A percentile compares a stretch with the other conserved stretches of the same genome.
Conservation (phyloP, 1,140 invertebrate genomes). For the Tenebrio molitor region DNA sequence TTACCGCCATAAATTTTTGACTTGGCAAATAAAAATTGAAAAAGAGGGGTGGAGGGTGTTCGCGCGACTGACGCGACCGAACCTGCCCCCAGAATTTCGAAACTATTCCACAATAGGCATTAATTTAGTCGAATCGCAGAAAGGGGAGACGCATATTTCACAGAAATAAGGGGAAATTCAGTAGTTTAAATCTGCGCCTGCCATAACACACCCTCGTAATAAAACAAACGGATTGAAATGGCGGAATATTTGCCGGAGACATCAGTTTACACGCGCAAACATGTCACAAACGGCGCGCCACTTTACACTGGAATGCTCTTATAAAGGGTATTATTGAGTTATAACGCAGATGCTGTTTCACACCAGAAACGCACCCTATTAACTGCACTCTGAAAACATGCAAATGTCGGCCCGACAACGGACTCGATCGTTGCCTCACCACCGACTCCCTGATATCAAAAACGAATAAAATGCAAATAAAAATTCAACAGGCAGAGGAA, state of each 20-base stretch:
- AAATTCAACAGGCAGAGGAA: conserved; percentile 28
- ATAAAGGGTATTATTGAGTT: conserved; percentile 56
- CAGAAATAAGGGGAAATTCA: conserved; percentile 42
- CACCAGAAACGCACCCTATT: conserved; percentile 46
- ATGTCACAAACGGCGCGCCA: conserved; percentile 58
- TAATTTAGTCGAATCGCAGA: conserved; percentile 17
- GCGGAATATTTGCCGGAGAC: conserved; percentile 53
- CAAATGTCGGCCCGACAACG: background rate
- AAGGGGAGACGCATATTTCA: conserved; percentile 28
- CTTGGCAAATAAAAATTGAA: conserved; percentile 37
- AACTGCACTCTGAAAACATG: conserved; percentile 41
- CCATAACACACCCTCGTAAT: conserved; percentile 49
- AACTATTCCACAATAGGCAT: conserved; percentile 36
- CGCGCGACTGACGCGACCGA: conserved; percentile 5
- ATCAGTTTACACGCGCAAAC: conserved; percentile 56
- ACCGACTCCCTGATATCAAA: conserved; percentile 15
- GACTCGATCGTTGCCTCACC: conserved; percentile 1
- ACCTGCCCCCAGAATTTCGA: conserved; percentile 24
- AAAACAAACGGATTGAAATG: conserved; percentile 53
- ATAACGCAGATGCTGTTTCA: conserved; percentile 54
- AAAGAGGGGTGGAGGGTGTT: conserved; percentile 9
- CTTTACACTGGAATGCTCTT: conserved; percentile 56
- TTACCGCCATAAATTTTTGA: conserved; percentile 10
- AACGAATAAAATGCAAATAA: conserved; percentile 41
- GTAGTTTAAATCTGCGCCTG: conserved; percentile 45